Evolutionary conservation across 2,888 invertebrate genomes (phyloP), one percentile per base, ranked within the genome.

Genomic region (Drosophila maculinotata): DNA sequence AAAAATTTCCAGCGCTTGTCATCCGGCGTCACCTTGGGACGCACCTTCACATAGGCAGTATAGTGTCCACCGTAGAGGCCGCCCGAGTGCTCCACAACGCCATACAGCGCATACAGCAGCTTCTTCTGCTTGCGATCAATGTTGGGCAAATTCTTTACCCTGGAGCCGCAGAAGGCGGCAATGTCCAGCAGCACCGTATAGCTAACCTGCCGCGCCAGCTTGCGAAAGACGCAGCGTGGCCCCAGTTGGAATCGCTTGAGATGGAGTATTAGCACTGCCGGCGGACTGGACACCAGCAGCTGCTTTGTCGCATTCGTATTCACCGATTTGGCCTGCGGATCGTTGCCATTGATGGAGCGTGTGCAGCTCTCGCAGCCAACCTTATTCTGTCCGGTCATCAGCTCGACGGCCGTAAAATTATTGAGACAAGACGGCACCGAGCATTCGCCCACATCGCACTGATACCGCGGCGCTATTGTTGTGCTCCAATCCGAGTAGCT

Each of bases 61-160:
- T 99, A 99, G 74, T 94, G 94, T 0, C 94, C 94, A 2, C 97
- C 97, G 87, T 96, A 95, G 90, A 99, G 94, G 3, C 96, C 95
- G 0, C 99, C 99, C 52, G 96, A 95, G 90, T 99, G 99, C 89
- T 97, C 98, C 2, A 99, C 98, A 0, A 99, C 95, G 0, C 98
- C 99, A 87, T 98, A 99, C 51, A 99, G 92, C 0, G 97, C 95
- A 91, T 99, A 99, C 25, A 97, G 91, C 33, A 98, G 92, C 88
- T 94, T 93, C 76, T 92, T 93, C 88, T 95, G 95, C 8, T 93
- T 94, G n/a, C 93, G 92, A 48, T 92, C 90, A 17, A 94, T 93
- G 69, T 94, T 93, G 12, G 95, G 94, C 56, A 95, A 90, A 80
- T 93, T 94, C 81, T 93, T 93, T 15, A 93, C 91, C 84, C 94